These are phyloP conservation scores for Terebella lapidaria DNA, from an alignment of 2,888 invertebrate species.

Conservation along the genomic window DNA sequence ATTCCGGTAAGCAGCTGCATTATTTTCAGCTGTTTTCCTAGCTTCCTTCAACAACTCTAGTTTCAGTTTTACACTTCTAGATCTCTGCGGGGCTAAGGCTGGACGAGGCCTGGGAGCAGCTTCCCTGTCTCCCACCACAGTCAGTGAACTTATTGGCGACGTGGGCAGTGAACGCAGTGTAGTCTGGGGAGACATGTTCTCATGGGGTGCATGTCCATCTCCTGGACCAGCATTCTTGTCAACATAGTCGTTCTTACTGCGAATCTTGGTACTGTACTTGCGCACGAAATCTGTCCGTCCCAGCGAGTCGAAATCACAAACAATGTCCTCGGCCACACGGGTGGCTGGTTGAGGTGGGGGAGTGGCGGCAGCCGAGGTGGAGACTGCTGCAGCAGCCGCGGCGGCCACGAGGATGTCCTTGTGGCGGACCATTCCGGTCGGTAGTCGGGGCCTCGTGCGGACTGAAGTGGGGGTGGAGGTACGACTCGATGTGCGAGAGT, in stretches of 20 bases:
- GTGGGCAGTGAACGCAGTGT: not conserved
- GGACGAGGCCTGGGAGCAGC: not conserved
- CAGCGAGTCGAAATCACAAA: conserved; percentile 5
- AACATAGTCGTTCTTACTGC: not conserved
- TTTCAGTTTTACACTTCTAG: conserved; percentile 11
- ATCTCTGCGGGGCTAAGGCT: conserved; percentile 4
- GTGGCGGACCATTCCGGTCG: conserved; percentile 3
- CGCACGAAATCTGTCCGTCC: conserved; percentile 18
- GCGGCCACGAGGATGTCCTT: not conserved
- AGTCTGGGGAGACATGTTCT: too few species aligned
- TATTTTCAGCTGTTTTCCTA: not conserved
- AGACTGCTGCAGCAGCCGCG: not conserved
- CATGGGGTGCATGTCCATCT: too few species aligned
- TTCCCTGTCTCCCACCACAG: not conserved
- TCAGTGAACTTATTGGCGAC: not conserved
- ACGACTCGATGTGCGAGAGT: not conserved
- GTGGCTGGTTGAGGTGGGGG: not conserved
- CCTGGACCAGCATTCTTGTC: not conserved
- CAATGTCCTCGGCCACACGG: not conserved
- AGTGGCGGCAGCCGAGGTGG: too few species aligned
- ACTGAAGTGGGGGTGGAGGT: conserved; percentile 13
- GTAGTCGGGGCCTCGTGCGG: conserved; percentile 18
- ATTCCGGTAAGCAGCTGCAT: too few species aligned
- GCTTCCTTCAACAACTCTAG: conserved; percentile 10
- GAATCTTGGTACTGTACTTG: conserved; percentile 18